phyloP scores from a whole-genome alignment of 2,797 vertebrate genomes.

The Emydoidea blandingii region DNA sequence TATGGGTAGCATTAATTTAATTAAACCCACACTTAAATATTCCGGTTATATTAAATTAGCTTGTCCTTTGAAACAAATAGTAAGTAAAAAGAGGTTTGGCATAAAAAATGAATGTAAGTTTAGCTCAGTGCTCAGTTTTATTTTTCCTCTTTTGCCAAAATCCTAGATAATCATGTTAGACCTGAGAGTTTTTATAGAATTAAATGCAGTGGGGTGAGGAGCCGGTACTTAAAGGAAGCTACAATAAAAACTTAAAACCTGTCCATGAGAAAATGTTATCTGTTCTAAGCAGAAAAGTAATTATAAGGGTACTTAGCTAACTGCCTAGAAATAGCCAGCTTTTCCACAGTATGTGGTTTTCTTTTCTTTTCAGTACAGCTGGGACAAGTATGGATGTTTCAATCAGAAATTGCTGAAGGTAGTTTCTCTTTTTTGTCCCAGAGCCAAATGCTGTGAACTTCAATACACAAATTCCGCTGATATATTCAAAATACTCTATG shows the following conservation, averaged over 20 bases:
- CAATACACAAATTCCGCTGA: conserved; percentile 4
- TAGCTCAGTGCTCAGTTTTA: not conserved
- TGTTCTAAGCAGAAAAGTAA: conserved; percentile 38
- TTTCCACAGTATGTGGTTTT: conserved; percentile 34
- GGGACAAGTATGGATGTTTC: conserved; percentile 21
- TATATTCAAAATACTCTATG: not conserved
- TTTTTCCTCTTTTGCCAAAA: not conserved
- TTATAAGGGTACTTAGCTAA: not conserved
- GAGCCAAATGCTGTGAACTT: not conserved
- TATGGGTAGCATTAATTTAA: not conserved
- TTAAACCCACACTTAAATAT: not conserved
- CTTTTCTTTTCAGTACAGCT: not conserved
- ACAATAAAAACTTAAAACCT: not conserved
- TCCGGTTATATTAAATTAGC: not conserved
- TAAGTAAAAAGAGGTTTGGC: conserved; percentile 6
- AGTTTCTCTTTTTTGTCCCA: conserved; percentile 40
- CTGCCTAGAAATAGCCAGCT: not conserved
- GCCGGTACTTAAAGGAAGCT: not conserved
- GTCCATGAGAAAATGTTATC: not conserved
- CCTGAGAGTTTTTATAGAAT: not conserved
- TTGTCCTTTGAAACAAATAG: conserved; percentile 10
- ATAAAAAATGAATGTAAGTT: not conserved
- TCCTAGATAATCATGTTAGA: not conserved
- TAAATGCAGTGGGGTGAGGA: not conserved
- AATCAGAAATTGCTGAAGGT: conserved; percentile 10